Evolutionary conservation across 2,113 vertebrate genomes (phyloP), one percentile per base, ranked within the genome.

Genomic region (Sclerurus mexicanus): DNA sequence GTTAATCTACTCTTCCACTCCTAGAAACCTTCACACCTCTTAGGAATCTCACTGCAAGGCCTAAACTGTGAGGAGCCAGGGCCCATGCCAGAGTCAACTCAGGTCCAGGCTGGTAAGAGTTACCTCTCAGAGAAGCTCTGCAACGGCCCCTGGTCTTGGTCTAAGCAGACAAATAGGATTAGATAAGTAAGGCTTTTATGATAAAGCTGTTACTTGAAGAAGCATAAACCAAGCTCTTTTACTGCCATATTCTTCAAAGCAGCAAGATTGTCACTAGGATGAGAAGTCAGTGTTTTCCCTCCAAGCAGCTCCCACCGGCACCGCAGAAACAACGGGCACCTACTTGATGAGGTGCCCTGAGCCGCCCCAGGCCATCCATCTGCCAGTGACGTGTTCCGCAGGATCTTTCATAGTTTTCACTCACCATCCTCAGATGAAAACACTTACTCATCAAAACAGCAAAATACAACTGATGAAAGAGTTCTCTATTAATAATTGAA

Each of bases 401-500:
- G 64, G 53, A 79, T 31, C 58, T 44, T 44, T 44, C 74, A 76
- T 66, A 81, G 78, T 22, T 58, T 33, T 96, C 85, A 86, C 55
- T 90, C 93, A 91, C 73, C 75, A 3, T 77, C 87, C 71, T 47
- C 76, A 71, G 46, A 15, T 39, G 49, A 92, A 96, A 95, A 91
- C 66, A 94, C 46, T 79, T 85, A 89, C 55, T 94, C 90, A 90
- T 80, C 79, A 77, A 71, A 93, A 76, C 31, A 91, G 67, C 67
- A 91, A 95, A 91, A 84, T 24, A 58, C 31, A 86, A 52, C 10
- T n/a, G 62, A 88, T 75, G 76, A 95, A 93, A 96, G 87, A 95
- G n/a, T 17, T 71, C 62, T 91, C 74, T 83, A 35, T 88, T 91
- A 89, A 35, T 27, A 91, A 75, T 0, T 82, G 71, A 42, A 83